Base-by-base conservation (phyloP, 2,888 invertebrate species). In the Eristalinus sepulchralis region DNA sequence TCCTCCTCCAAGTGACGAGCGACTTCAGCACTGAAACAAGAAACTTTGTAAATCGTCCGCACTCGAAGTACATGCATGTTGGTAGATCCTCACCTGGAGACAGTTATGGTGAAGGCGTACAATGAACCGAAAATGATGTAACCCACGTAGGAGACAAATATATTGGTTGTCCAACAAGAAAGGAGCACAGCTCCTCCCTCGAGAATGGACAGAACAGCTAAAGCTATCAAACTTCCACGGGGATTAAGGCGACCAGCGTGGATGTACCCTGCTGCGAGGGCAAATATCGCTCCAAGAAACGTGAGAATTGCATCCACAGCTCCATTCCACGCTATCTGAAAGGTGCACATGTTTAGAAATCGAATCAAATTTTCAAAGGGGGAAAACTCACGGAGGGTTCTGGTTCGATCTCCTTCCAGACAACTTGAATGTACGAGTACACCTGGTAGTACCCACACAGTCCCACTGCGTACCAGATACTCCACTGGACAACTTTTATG, bases 241-340 rank as follows among this genome's bases (percentile, higher is more conserved):
- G 92, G 90, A 31, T 89, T 91, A 0, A 91, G 86, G 10, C 89
- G 90, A 2, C 90, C 91, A 5, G 90, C 90, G 81, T 92, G 92
- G 73, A 92, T 84, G 73, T 91, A 92, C 1, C 94, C 94, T 0
- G 95, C 95, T 0, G 93, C 83, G 66, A 94, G 91, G 0, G 96
- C 95, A 10, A 94, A 94, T 0, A 93, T 89, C 31, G 95, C 95
- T 68, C 96, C 96, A 0, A 96, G 91, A 0, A 96, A 91, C 0
- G 96, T 97, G 62, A 95, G 94, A 0, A 94, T 89, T 0, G 97
- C 97, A 92, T 98, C 98, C 0, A 97, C 96, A 8, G 95, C 96
- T 0, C 98, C 98, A 91, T 97, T 97, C 91, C 92, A 93, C 8
- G 91, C 90, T 53, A 90, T 90, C 88, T 90, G 53, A 10, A 10